phyloP scores from a whole-genome alignment of 2,888 invertebrate genomes.

The Drosophila atroscutellata region DNA sequence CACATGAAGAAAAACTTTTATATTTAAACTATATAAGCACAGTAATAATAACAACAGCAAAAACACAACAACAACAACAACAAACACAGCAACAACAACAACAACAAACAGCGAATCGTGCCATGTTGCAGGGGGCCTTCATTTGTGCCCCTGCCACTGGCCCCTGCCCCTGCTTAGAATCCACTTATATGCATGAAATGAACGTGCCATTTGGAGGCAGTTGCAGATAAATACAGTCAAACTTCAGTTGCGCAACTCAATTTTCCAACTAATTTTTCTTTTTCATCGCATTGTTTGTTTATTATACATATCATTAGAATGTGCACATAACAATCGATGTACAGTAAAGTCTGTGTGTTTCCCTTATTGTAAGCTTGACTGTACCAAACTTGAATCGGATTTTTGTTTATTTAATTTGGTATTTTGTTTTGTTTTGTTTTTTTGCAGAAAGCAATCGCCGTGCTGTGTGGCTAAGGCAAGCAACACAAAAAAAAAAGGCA shows the following conservation, averaged over 20 bases:
- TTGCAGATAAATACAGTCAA: conserved; percentile 10
- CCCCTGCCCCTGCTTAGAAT: not conserved
- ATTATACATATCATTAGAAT: not conserved
- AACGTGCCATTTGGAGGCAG: conserved; percentile 45
- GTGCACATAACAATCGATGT: not conserved
- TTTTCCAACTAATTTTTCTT: not conserved
- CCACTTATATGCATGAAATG: not conserved
- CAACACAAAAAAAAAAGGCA: not conserved
- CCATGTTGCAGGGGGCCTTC: conserved; percentile 32
- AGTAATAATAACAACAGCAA: conserved; percentile 44
- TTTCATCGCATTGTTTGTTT: not conserved
- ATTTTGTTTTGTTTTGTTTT: conserved; percentile 10
- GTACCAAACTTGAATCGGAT: not conserved
- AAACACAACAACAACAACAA: conserved; percentile 14
- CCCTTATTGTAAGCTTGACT: not conserved
- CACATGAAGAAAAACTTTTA: conserved; percentile 35
- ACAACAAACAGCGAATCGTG: conserved; percentile 30
- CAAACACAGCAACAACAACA: conserved; percentile 15
- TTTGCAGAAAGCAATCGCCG: conserved; percentile 87
- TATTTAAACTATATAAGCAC: conserved; percentile 30
- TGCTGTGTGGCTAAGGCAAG: conserved; percentile 30
- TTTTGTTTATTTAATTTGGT: conserved; percentile 8
- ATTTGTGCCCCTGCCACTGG: not conserved
- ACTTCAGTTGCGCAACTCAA: not conserved
- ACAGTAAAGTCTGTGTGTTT: not conserved